Evolutionary conservation across 2,113 vertebrate species (phyloP).

Genomic region (Proterorhinus semilunaris): DNA sequence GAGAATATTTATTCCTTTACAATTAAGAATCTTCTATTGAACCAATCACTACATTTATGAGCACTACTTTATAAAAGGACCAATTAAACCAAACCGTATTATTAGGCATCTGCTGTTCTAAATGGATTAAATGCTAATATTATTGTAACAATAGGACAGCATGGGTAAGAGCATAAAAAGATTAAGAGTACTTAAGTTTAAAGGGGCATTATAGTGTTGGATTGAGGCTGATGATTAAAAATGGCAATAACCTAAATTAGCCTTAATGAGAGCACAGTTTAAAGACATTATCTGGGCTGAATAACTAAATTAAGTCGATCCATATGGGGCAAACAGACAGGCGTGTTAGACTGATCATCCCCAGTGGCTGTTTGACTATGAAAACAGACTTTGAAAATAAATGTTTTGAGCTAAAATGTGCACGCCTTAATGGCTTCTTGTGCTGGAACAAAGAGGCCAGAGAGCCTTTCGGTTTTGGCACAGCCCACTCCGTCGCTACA

Average conservation of each 20-base stretch:
- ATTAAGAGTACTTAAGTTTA: conserved; percentile 10
- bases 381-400: conserved; percentile 6
- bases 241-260: conserved; percentile 13
- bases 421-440: not conserved
- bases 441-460: not conserved
- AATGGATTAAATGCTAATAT: conserved; percentile 1
- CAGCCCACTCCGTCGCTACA: conserved; percentile 12
- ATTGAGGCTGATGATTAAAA: conserved; percentile 12
- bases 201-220: conserved; percentile 6
- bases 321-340: conserved; percentile 11
- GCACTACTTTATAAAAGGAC: not conserved
- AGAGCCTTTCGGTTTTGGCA: conserved; percentile 4
- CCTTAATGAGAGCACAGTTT: conserved; percentile 8
- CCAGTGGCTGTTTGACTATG: not conserved
- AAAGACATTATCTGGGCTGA: conserved; percentile 6
- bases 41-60: not conserved
- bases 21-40: not conserved
- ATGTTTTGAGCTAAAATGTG: not conserved
- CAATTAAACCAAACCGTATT: conserved; percentile 1
- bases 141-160: conserved; percentile 4
- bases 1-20: not conserved
- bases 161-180: conserved; percentile 6
- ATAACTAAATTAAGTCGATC: conserved; percentile 10
- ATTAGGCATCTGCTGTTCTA: not conserved
- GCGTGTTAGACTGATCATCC: not conserved